Base-by-base conservation (phyloP, 1,140 invertebrate species). In the Periplaneta americana region DNA sequence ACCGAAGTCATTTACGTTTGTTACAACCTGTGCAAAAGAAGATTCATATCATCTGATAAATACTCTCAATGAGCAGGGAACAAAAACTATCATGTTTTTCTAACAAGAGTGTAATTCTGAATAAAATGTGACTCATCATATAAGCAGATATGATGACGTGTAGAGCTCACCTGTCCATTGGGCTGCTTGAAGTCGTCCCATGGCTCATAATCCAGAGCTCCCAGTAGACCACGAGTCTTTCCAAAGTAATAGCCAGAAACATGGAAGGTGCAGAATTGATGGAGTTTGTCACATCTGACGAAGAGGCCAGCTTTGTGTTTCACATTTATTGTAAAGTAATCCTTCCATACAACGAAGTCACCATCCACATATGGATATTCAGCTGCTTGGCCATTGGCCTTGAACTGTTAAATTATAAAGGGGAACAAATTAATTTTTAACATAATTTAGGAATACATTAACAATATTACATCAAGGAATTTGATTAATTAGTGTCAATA, bases 201-300 rank as follows among this genome's bases (percentile, higher is more conserved):
- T 9, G 92, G 92, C 86, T 98, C 97, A 84, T 95, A 93, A 90
- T 98, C 96, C 57, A 94, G 95, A 83, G 95, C 96, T 83, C 97
- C 97, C 10, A 98, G 89, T 32, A 99, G 90, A 84, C 97, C 97
- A 32, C 94, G 93, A 0, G 95, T 89, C 86, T 95, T 96, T 82
- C 94, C 95, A 78, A 94, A 93, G 87, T 98, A 97, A 89, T 92
- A 96, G n/a, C 94, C 95, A 85, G 92, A 92, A 1, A 95, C 89
- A 83, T 89, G 87, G 10, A 96, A 83, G 82, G 90, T 89, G 85
- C 95, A 96, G 39, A 93, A 88, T 87, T 93, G 88, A 17, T 91
- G 86, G 82, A 90, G 89, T 31, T 85, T 84, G 2, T 86, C 87
- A 85, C 93, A 94, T 80, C 87, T 86, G 15, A 92, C 86, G 83